A percentile compares a stretch with the other conserved stretches of the same genome.
Evolutionary conservation across 2,113 vertebrate species (phyloP).

Genomic region (Stictonetta naevosa): DNA sequence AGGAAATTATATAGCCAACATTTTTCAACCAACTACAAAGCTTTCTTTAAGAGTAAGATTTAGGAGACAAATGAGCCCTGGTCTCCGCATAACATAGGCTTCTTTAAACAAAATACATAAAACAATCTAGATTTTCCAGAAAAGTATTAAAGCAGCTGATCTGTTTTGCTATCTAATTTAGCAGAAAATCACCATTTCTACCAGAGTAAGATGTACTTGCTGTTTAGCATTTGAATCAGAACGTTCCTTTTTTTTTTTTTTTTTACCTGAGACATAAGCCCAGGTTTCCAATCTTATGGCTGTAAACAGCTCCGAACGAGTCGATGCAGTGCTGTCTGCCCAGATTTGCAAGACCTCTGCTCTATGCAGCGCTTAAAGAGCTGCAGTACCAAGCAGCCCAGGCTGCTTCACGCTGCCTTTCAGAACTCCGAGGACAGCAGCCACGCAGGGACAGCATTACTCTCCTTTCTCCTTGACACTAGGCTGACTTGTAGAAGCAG

Average conservation of each 20-base stretch:
- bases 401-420: neutral
- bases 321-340: neutral
- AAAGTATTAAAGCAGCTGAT: neutral
- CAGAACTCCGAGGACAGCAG: neutral
- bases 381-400: slow-evolving; percentile 6
- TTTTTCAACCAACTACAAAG: neutral
- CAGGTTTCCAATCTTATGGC: neutral
- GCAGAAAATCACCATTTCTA: neutral
- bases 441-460: neutral
- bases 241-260: neutral
- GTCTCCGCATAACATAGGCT: neutral
- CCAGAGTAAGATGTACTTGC: neutral
- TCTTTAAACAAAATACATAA: neutral
- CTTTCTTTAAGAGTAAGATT: neutral
- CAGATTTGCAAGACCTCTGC: slow-evolving; percentile 32
- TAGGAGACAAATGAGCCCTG: neutral
- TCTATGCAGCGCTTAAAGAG: neutral
- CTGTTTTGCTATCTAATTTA: neutral
- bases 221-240: neutral
- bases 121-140: slow-evolving; percentile 11
- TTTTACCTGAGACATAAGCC: neutral
- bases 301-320: neutral
- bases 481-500: neutral
- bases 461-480: neutral
- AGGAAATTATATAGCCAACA: slow-evolving; percentile 13